Evolutionary conservation across 1,140 invertebrate genomes (phyloP), one percentile per base, ranked within the genome.

Genomic region (Aphaenogaster ashmeadi): DNA sequence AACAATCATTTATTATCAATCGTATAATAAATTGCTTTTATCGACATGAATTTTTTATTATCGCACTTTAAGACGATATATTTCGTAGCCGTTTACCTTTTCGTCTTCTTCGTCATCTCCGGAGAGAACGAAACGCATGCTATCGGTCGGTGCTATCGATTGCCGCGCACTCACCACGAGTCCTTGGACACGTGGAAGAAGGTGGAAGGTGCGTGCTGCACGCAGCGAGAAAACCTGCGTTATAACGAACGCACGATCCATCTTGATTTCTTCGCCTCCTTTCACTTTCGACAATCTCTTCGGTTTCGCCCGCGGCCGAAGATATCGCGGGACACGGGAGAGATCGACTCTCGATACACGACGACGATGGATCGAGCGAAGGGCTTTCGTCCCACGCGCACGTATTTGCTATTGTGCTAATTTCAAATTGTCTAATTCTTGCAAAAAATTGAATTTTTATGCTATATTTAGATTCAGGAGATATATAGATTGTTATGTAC

Each of bases 221-320:
- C 88, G 83, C 80, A 92, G 87, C 89, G 83, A 87, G 90, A 87
- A 87, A 92, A 88, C 72, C 88, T 85, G 91, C 91, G 87, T 91
- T 92, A 91, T 84, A 87, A 88, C 81, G 90, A 91, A 92, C 90
- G 91, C 90, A 67, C 88, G 91, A 90, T 92, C 91, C 91, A 92
- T 92, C 92, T 92, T 84, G 92, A 92, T 91, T 90, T 90, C 91
- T 92, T 89, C 88, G 90, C 69, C 89, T 91, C 92, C 92, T 92
- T 92, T 92, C 92, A 92, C 92, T 92, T 92, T 92, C 91, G 92
- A 92, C 92, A 90, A 90, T 89, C 91, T 87, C 91, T 88, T 89
- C 71, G 80, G 72, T 54, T 83, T 71, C 72, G 85, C 80, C 87
- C 85, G 85, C 79, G 86, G 88, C 80, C 77, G 87, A 92, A 87